A percentile compares a stretch with the other conserved stretches of the same genome.
These are phyloP conservation scores for Bombus turneri DNA, from an alignment of 1,140 invertebrate species.

Conservation along the genomic window DNA sequence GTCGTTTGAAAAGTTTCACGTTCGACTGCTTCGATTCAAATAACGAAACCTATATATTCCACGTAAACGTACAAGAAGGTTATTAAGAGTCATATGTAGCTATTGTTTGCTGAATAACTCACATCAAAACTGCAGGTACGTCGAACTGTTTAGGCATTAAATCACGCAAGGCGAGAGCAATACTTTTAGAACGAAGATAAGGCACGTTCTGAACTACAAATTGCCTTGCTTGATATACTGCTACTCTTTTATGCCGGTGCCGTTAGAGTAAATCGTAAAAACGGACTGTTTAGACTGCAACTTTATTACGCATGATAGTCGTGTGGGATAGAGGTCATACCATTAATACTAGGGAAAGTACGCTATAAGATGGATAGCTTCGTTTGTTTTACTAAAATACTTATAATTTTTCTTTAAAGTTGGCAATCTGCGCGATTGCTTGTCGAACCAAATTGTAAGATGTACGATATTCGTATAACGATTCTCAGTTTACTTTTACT, in stretches of 20 bases:
- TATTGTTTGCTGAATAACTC: constrained; percentile 42
- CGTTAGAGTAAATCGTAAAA: constrained; percentile 58
- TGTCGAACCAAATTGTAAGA: no score
- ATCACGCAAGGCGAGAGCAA: constrained; percentile 32
- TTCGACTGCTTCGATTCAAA: not conserved
- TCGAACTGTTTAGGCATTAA: constrained; percentile 39
- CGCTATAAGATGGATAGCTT: no score
- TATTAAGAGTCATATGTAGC: not conserved
- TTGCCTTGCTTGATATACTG: constrained; percentile 50
- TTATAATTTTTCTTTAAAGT: no score
- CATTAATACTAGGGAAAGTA: no score
- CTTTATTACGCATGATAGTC: no score
- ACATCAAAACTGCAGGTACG: constrained; percentile 5
- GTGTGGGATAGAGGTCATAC: not conserved
- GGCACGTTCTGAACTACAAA: constrained; percentile 52
- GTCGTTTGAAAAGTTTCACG: not conserved
- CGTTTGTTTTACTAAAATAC: no score
- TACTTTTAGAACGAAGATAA: constrained; percentile 60
- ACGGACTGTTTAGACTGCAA: constrained; percentile 31
- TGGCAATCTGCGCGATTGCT: no score
- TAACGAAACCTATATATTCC: constrained; percentile 18
- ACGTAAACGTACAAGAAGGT: constrained; percentile 14
- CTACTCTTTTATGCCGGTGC: constrained; percentile 18
- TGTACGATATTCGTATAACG: no score
- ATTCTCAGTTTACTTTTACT: no score